phyloP scores from a whole-genome alignment of 2,113 vertebrate species.

The Charadrius vociferus region DNA sequence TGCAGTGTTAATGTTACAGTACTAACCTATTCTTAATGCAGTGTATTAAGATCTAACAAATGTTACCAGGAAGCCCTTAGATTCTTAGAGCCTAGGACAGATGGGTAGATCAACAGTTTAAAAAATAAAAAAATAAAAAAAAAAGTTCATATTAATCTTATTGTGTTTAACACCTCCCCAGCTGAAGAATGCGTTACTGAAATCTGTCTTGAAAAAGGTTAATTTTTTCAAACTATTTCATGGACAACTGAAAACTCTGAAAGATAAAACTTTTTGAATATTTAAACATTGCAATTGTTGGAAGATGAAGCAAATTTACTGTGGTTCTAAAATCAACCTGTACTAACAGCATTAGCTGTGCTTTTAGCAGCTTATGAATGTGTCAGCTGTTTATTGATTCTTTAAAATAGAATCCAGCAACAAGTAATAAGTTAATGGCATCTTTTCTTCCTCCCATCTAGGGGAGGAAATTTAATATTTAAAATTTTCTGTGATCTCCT shows the following conservation, averaged over 20 bases:
- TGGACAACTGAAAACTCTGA: background rate
- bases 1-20: background rate
- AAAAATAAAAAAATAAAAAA: background rate
- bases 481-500: conserved; percentile 62
- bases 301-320: conserved; percentile 33
- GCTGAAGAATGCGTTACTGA: background rate
- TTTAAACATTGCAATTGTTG: background rate
- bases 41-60: background rate
- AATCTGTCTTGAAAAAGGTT: background rate
- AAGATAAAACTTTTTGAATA: background rate
- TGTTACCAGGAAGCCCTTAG: background rate
- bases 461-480: conserved; percentile 31
- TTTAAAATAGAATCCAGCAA: conserved; percentile 32
- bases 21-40: background rate
- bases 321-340: conserved; percentile 14
- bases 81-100: background rate
- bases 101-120: background rate
- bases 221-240: background rate
- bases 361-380: conserved; percentile 59
- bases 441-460: conserved; percentile 29
- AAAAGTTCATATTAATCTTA: background rate
- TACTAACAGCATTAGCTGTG: conserved; percentile 27
- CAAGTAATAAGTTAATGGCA: conserved; percentile 37
- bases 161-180: background rate
- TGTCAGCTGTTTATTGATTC: conserved; percentile 58